Base-by-base conservation (phyloP, 2,113 vertebrate species). In the Copsychus sechellarum region DNA sequence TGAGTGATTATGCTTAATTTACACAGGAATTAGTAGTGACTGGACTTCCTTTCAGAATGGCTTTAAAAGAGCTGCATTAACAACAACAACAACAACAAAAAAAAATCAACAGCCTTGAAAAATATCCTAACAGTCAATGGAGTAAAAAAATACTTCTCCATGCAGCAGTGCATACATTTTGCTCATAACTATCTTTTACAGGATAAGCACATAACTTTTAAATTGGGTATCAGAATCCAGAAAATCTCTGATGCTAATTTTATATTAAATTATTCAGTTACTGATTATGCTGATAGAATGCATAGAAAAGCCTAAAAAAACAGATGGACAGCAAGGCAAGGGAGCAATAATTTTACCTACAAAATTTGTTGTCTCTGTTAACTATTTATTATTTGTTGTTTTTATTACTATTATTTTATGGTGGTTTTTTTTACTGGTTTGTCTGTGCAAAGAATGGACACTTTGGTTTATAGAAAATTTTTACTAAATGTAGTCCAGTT, bases 1-100 rank as follows among this genome's bases (percentile, higher is more conserved):
- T 2, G 36, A 92, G 80, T 69, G 60, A 97, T 96, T 96, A 95
- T 71, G 51, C 80, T 90, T 96, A 88, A 96, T 96, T 96, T 96
- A 86, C 71, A 76, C 67, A 92, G 80, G 82, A 95, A 90, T 97
- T 95, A 97, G 66, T 78, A 73, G 90, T 86, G 81, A 91, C 88
- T 74, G 77, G 92, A 93, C 76, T 51, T 90, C 64, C 71, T 94
- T 95, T 91, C 82, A 90, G 36, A 89, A 62, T 33, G 78, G 88
- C 54, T 94, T 83, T 90, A 81, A 78, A 88, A 90, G 50, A 82
- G 51, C n/a, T 83, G 31, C 56, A 57, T 77, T 73, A 83, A 10
- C 58, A 72, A 81, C 70, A 92, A 86, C 6, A 53, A 60, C 62
- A 70, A 38, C 12, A 24, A 24, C 36, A 36, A 24, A 50, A 78